These are phyloP conservation scores for Papilio helenus DNA, from an alignment of 1,140 invertebrate genomes.

Conservation along the genomic window DNA sequence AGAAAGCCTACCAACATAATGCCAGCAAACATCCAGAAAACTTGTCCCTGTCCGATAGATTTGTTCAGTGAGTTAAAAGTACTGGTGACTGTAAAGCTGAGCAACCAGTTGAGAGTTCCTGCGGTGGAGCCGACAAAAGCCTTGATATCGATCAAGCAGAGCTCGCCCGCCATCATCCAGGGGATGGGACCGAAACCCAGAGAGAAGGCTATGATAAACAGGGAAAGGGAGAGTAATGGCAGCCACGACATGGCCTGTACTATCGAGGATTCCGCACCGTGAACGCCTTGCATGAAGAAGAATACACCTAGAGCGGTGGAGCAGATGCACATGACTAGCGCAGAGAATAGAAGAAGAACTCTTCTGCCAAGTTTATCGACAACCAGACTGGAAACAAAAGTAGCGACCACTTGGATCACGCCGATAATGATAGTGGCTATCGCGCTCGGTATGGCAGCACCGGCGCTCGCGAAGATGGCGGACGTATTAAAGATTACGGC, in stretches of 20 bases:
- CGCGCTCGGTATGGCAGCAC: conserved; percentile 82
- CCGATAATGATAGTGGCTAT: conserved; percentile 90
- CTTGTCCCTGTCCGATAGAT: conserved; percentile 84
- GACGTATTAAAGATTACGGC: conserved; percentile 92
- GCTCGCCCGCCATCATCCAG: conserved; percentile 91
- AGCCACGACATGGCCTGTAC: conserved; percentile 86
- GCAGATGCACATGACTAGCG: conserved; percentile 85
- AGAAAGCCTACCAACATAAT: conserved; percentile 87
- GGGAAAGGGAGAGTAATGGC: conserved; percentile 87
- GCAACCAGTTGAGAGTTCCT: conserved; percentile 90
- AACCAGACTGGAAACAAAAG: conserved; percentile 87
- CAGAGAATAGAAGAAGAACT: conserved; percentile 87
- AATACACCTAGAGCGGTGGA: conserved; percentile 85
- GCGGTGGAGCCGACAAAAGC: conserved; percentile 89
- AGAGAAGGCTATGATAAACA: conserved; percentile 91
- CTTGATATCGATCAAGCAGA: conserved; percentile 89
- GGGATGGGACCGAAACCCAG: conserved; percentile 91
- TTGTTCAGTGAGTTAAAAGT: conserved; percentile 86
- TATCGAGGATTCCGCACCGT: conserved; percentile 75
- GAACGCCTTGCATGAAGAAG: conserved; percentile 84
- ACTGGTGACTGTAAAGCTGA: conserved; percentile 92
- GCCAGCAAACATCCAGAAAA: conserved; percentile 92
- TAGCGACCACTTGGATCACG: conserved; percentile 89
- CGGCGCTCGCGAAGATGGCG: conserved; percentile 88
- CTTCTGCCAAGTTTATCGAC: conserved; percentile 91